Evolutionary conservation across 2,113 vertebrate species (phyloP), one percentile per base, ranked within the genome.

Genomic region (Cyanistes caeruleus): DNA sequence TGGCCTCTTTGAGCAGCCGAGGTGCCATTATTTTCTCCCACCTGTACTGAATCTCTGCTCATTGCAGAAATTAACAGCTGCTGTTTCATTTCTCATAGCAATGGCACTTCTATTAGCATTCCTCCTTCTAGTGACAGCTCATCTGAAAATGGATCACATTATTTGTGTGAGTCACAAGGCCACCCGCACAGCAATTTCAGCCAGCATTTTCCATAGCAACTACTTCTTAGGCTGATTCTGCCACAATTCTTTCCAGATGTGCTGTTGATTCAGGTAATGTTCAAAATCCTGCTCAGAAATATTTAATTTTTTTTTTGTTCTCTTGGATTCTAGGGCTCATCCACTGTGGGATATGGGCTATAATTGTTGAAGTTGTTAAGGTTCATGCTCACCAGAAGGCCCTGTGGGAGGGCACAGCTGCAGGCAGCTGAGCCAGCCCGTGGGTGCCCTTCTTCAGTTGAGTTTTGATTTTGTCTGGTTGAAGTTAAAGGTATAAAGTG

Each of bases 211-310:
- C 97, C 94, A 30, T 95, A 94, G 82, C 72, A 96, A 84, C 92
- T 95, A 60, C 81, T 87, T 95, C 89, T 89, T 89, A 63, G 79
- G 76, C 94, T 95, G 81, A 79, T 96, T 96, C 74, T 92, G 60
- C 88, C 53, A 70, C 58, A 27, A 97, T 97, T 97, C 97, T 95
- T 97, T 97, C 96, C 97, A 97, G 97, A 97, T 98, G 96, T 96
- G 92, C 80, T 96, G 39, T 76, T 60, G 52, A 63, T 96, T 96
- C 96, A 98, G 95, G 96, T 98, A 97, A 83, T 79, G 80, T 91
- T 95, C 79, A 92, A 96, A 96, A 92, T 65, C 19, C 83, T 95
- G 12, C 53, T 81, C 72, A 37, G 82, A 87, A 79, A 64, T 48
- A 53, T 67, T 94, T 78, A 48, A 19, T 59, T 86, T 94, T 78